Evolutionary conservation across 2,888 invertebrate species (phyloP).

Genomic region (Ischnura elegans): DNA sequence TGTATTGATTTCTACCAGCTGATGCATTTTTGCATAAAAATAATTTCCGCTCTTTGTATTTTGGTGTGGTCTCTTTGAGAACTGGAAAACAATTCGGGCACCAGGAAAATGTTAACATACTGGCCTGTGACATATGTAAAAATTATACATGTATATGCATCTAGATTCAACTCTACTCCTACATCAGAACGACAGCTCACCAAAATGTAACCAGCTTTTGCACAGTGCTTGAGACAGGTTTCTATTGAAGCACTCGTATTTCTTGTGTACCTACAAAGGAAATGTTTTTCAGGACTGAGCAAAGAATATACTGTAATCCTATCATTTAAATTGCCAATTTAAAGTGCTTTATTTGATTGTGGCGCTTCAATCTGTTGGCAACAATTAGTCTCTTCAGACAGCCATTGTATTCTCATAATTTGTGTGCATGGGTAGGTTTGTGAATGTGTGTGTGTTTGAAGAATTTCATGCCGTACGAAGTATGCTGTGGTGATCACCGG

Average conservation of each 20-base stretch:
- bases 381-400: constrained; percentile 22
- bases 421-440: constrained; percentile 30
- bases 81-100: not conserved
- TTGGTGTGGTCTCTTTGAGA: not conserved
- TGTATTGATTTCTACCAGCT: not conserved
- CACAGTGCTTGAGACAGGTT: constrained; percentile 31
- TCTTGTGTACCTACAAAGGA: not conserved
- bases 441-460: constrained; percentile 25
- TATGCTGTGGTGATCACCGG: constrained; percentile 18
- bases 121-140: not conserved
- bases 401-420: constrained; percentile 44
- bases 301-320: not conserved
- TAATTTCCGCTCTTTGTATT: not conserved
- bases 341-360: constrained; percentile 52
- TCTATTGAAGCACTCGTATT: constrained; percentile 10
- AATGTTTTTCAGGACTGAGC: not conserved
- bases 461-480: not conserved
- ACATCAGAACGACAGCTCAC: not conserved
- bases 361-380: constrained; percentile 34
- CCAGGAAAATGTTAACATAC: not conserved
- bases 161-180: not conserved
- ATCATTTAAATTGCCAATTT: constrained; percentile 21
- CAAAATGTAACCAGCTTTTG: not conserved
- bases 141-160: not conserved
- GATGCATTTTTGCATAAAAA: not conserved